Evolutionary conservation across 2,113 vertebrate genomes (phyloP), one percentile per base, ranked within the genome.

Genomic region (Piliocolobus tephrosceles): DNA sequence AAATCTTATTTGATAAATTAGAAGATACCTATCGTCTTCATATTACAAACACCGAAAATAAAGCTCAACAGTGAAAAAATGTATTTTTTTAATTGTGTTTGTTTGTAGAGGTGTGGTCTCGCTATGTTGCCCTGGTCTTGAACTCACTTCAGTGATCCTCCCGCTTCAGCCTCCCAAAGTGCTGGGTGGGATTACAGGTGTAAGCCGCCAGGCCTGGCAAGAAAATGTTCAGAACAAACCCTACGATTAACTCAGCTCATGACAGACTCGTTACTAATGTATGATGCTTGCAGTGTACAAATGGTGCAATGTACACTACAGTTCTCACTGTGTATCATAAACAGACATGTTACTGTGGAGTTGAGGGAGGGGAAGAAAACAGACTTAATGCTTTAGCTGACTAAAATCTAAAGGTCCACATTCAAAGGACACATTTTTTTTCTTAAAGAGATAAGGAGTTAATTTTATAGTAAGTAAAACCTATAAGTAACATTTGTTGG

Each of bases 391-490:
- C 45, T 94, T 72, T 68, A 92, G 84, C 89, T 47, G 35, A 61
- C 22, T 47, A 90, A 96, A 92, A 45, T 9, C n/a, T 72, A 50
- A 88, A 93, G 23, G 52, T 45, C 50, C 81, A 92, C 81, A 12
- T 88, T 76, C 43, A 91, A 85, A 89, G 32, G n/a, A 7, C 61
- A 52, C 64, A 38, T 68, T 93, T 68, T 93, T 93, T 93, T 95
- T 93, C 88, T 84, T 4, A 27, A 50, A 79, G 50, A 82, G 70
- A 79, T 16, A 72, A 72, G 30, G 25, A 86, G 66, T 83, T 27
- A 79, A 73, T 68, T 86, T 93, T 57, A 79, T 35, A 84, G 47
- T 90, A 90, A 95, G 32, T 87, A 90, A 87, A 95, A 58, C 22
- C 61, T 85, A 52, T 90, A 66, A 90, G 27, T 80, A 90, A 76